These are phyloP conservation scores for Torymus tubicola DNA, from an alignment of 2,888 invertebrate species.

Conservation along the genomic window DNA sequence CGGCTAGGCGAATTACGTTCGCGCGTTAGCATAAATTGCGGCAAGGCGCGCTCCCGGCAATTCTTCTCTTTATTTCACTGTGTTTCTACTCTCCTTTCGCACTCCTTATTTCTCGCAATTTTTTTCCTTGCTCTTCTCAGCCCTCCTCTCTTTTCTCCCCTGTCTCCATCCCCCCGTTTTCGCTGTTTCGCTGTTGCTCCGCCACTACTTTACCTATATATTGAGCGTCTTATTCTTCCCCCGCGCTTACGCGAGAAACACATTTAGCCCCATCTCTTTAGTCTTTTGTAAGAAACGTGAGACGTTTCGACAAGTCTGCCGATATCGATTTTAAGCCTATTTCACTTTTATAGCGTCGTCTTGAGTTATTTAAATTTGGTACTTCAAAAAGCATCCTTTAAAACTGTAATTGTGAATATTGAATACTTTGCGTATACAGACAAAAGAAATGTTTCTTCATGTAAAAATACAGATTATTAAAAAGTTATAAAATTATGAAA, in stretches of 20 bases:
- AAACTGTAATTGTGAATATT: too few relatives aligned
- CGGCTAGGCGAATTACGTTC: conserved; percentile 60
- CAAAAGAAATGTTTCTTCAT: too few relatives aligned
- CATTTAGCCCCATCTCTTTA: conserved; percentile 52
- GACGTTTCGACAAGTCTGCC: conserved; percentile 51
- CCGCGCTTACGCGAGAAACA: conserved; percentile 25
- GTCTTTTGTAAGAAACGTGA: conserved; percentile 54
- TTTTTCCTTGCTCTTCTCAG: not conserved
- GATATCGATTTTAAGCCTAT: conserved; percentile 40
- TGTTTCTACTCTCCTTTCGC: conserved; percentile 26
- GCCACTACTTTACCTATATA: not conserved
- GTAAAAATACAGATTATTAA: too few relatives aligned
- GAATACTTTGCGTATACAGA: too few relatives aligned
- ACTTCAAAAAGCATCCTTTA: not conserved
- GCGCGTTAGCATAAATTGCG: conserved; percentile 66
- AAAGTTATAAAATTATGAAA: too few relatives aligned
- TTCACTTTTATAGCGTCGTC: conserved; percentile 25
- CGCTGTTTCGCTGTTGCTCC: too few relatives aligned
- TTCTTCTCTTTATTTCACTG: conserved; percentile 53
- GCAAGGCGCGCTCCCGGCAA: conserved; percentile 11
- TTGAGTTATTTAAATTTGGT: conserved; percentile 38
- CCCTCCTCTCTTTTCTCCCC: not conserved
- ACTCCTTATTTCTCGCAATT: conserved; percentile 40
- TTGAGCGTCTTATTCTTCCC: not conserved
- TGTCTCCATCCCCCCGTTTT: too few relatives aligned